Conservation (phyloP, 2,888 invertebrate genomes). For the Pyrrhia umbra region DNA sequence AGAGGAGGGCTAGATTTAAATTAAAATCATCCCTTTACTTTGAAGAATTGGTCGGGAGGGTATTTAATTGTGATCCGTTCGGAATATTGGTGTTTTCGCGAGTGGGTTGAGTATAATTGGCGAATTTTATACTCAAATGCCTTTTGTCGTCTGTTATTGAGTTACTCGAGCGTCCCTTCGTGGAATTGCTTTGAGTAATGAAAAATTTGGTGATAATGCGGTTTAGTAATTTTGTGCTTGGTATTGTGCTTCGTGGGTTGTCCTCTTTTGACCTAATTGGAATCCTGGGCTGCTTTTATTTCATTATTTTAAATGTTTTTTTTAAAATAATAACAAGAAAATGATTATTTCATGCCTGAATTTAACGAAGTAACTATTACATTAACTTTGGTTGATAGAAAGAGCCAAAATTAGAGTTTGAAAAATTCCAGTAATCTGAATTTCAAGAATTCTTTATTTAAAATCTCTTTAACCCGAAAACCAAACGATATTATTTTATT, state of each 20-base stretch:
- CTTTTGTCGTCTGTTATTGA: constrained; percentile 81
- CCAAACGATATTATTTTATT: constrained; percentile 21
- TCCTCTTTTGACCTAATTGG: constrained; percentile 40
- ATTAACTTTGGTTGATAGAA: too few species aligned
- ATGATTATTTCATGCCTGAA: too few species aligned
- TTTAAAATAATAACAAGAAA: too few species aligned
- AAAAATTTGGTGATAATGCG: constrained; percentile 69
- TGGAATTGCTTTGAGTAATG: constrained; percentile 74
- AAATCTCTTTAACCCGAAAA: background rate
- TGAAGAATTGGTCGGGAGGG: constrained; percentile 79
- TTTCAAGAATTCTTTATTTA: too few species aligned
- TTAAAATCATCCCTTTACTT: constrained; percentile 83
- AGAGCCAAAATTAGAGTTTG: too few species aligned
- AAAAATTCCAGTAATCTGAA: too few species aligned
- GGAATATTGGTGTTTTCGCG: constrained; percentile 74
- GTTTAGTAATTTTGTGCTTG: constrained; percentile 56
- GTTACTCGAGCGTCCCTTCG: constrained; percentile 72
- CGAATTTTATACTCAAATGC: constrained; percentile 83
- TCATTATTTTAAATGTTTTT: constrained; percentile 9
- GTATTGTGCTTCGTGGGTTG: constrained; percentile 27
- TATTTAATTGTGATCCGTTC: constrained; percentile 84
- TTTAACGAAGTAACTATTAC: too few species aligned
- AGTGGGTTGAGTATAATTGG: constrained; percentile 82
- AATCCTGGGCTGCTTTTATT: constrained; percentile 25
- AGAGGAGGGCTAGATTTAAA: constrained; percentile 80